phyloP scores from a whole-genome alignment of 2,797 vertebrate genomes.

The Helarctos malayanus region DNA sequence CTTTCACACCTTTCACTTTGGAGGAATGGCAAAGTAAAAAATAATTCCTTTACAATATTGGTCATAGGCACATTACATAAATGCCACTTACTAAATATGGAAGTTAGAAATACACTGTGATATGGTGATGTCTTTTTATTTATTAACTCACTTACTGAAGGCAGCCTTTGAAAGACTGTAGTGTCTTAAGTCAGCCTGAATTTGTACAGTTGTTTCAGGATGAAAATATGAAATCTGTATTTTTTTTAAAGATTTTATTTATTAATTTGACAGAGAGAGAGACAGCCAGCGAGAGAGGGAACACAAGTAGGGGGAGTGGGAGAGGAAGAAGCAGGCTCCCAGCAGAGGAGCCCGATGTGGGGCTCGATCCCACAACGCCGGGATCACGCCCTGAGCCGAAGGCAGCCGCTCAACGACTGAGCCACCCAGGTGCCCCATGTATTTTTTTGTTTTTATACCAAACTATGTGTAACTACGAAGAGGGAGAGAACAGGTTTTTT shows the following conservation, averaged over 20 bases:
- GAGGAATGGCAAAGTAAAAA: conserved; percentile 62
- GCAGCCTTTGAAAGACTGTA: conserved; percentile 45
- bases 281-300: too few relatives aligned
- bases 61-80: conserved; percentile 54
- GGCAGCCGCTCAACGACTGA: too few relatives aligned
- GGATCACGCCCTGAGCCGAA: too few relatives aligned
- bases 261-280: too few relatives aligned
- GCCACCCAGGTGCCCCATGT: too few relatives aligned
- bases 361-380: too few relatives aligned
- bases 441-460: background rate
- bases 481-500: background rate
- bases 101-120: conserved; percentile 64
- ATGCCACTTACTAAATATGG: conserved; percentile 56
- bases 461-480: conserved; percentile 33
- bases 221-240: conserved; percentile 36
- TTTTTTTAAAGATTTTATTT: background rate
- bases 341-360: too few relatives aligned
- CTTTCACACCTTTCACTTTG: conserved; percentile 68
- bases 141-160: conserved; percentile 52
- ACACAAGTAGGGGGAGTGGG: too few relatives aligned
- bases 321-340: too few relatives aligned
- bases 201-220: conserved; percentile 54
- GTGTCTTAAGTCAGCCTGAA: conserved; percentile 9
- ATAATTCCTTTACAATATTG: conserved; percentile 36
- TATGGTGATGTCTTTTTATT: conserved; percentile 5